Evolutionary conservation across 2,888 invertebrate genomes (phyloP).

Genomic region (Drosophila pseudotalamancana): DNA sequence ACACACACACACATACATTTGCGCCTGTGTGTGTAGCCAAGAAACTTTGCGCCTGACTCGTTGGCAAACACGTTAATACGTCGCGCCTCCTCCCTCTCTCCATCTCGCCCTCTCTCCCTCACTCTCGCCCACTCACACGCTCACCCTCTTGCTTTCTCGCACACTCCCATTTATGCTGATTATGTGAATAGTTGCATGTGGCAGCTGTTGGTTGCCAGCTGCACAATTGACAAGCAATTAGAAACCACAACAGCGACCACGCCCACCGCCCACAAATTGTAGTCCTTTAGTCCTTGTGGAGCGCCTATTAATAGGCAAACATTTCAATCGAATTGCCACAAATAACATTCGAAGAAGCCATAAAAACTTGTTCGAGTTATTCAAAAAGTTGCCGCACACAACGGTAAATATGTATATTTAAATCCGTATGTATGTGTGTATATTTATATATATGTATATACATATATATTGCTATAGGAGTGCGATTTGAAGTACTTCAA

Average conservation of each 20-base stretch:
- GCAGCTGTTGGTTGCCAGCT: slow-evolving; percentile 41
- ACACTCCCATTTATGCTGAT: slow-evolving; percentile 31
- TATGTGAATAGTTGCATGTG: slow-evolving; percentile 55
- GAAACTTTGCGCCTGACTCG: slow-evolving; percentile 43
- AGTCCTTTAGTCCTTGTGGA: no score
- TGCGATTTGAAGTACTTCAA: no score
- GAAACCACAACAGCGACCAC: slow-evolving; percentile 45
- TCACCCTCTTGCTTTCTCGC: neutral
- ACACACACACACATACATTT: slow-evolving; percentile 22
- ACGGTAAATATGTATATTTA: no score
- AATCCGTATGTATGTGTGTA: no score
- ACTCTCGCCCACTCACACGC: no score
- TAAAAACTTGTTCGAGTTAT: no score
- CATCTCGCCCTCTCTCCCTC: no score
- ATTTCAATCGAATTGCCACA: slow-evolving; percentile 10
- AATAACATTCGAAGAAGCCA: no score
- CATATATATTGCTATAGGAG: no score
- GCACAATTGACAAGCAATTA: slow-evolving; percentile 64
- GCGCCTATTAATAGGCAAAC: neutral
- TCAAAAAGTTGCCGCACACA: no score
- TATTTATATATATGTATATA: no score
- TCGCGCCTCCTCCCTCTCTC: neutral
- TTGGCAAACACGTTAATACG: slow-evolving; percentile 44
- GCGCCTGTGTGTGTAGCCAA: slow-evolving; percentile 11
- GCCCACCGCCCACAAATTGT: slow-evolving; percentile 8